A percentile compares a stretch with the other conserved stretches of the same genome.
Evolutionary conservation across 2,113 vertebrate species (phyloP).

Genomic region (Daubentonia madagascariensis): DNA sequence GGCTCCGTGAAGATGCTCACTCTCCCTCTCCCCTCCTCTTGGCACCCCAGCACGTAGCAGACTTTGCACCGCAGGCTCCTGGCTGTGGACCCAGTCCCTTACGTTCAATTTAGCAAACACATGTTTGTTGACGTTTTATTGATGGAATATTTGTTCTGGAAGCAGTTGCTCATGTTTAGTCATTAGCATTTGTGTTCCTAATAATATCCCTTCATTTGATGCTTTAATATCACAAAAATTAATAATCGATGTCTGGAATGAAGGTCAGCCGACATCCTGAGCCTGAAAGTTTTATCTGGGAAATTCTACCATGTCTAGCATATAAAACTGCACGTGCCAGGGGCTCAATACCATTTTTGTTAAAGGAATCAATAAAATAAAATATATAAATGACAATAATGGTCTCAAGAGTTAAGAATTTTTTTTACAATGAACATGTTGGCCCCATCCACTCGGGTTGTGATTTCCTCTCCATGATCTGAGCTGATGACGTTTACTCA

Average conservation of each 20-base stretch:
- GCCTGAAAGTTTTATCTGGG: not conserved
- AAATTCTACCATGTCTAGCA: not conserved
- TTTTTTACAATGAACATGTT: not conserved
- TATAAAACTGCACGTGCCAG: accelerated
- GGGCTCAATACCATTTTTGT: not conserved
- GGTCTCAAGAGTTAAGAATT: not conserved
- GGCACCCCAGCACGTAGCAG: accelerated
- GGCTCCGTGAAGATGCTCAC: too few relatives aligned
- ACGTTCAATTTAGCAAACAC: not conserved
- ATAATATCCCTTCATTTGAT: not conserved
- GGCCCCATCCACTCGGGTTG: not conserved
- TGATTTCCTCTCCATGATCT: not conserved
- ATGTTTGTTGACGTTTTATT: not conserved
- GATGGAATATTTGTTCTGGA: not conserved
- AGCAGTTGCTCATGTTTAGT: not conserved
- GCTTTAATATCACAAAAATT: not conserved
- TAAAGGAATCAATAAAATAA: not conserved
- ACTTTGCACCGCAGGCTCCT: not conserved
- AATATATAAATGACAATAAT: not conserved
- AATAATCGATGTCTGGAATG: not conserved
- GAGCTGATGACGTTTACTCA: not conserved
- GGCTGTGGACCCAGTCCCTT: not conserved
- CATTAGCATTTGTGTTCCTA: not conserved
- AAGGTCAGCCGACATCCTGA: not conserved
- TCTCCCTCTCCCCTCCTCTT: not conserved